Evolutionary conservation across 2,888 invertebrate species (phyloP), one percentile per base, ranked within the genome.

Genomic region (Bimastos eiseni): DNA sequence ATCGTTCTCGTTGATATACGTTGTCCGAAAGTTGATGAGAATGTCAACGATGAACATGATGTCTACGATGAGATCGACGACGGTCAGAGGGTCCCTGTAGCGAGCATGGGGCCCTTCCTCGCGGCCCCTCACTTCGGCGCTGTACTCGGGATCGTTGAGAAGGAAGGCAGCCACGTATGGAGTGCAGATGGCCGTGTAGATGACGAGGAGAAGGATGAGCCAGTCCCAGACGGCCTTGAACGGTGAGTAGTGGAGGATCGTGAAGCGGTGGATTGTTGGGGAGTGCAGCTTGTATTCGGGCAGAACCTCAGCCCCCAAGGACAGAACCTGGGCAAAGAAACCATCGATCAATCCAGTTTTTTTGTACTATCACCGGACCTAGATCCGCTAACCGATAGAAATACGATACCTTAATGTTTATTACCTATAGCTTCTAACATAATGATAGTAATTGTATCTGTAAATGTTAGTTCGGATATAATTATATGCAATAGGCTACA

Each of bases 191-290:
- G 99, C 99, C 93, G 99, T 99, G 96, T 99, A 99, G 96, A 99
- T 98, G 94, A 99, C 99, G 94, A 99, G 96, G 94, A 99, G 96
- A 88, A 96, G 94, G 94, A 99, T 99, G 95, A 99, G 97, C 99
- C 99, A 99, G 96, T 99, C 99, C 99, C 99, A 99, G 94, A 98
- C 98, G 94, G 99, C 98, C 96, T 98, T 98, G 96, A 98, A 99
- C 94, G 98, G 98, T 94, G 98, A 98, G 96, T 99, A 99, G 96
- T 99, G 99, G 93, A 99, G 97, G 95, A 99, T 98, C 94, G 99
- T 99, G 97, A 98, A 99, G 96, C 98, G 98, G 96, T 98, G 98
- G 94, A 98, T 97, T 94, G 97, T 96, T 93, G 98, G 98, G 94
- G 98, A 98, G 95, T 98, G 97, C 93, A 98, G 97, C 96, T 98